Conservation (phyloP, 92 coral and sea anemone species). For the Desmophyllum pertusum region DNA sequence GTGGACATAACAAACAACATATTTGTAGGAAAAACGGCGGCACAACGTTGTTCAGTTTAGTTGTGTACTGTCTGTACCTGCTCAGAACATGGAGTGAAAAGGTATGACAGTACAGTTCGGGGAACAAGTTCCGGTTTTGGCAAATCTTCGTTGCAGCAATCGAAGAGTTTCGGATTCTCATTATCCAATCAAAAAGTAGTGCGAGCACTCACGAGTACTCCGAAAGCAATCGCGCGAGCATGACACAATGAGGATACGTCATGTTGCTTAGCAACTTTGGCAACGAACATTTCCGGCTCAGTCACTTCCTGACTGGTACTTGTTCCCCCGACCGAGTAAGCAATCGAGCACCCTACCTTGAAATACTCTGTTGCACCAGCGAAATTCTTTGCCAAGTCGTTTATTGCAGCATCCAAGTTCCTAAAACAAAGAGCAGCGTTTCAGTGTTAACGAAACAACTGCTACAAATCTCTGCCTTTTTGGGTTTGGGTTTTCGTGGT, state of each 20-base stretch:
- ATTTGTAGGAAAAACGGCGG: not conserved
- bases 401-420: constrained; percentile 88
- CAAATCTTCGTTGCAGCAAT: too few relatives aligned
- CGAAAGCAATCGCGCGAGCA: too few relatives aligned
- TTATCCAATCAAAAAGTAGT: too few relatives aligned
- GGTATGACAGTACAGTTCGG: too few relatives aligned
- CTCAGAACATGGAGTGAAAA: not conserved
- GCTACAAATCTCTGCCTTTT: too few relatives aligned
- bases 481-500: not conserved
- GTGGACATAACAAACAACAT: too few relatives aligned
- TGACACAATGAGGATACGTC: too few relatives aligned
- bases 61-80: not conserved
- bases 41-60: not conserved
- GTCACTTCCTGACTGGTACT: not conserved
- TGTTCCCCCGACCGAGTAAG: too few relatives aligned
- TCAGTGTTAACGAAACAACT: too few relatives aligned
- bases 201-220: too few relatives aligned
- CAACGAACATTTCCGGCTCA: not conserved
- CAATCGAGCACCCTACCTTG: constrained; percentile 57
- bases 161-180: too few relatives aligned
- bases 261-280: not conserved
- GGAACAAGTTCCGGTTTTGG: too few relatives aligned
- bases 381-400: constrained; percentile 92
- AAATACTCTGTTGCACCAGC: constrained; percentile 98
- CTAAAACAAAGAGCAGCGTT: constrained; percentile 31